These are phyloP conservation scores for Chlorops oryzae DNA, from an alignment of 1,140 invertebrate genomes.

Conservation along the genomic window DNA sequence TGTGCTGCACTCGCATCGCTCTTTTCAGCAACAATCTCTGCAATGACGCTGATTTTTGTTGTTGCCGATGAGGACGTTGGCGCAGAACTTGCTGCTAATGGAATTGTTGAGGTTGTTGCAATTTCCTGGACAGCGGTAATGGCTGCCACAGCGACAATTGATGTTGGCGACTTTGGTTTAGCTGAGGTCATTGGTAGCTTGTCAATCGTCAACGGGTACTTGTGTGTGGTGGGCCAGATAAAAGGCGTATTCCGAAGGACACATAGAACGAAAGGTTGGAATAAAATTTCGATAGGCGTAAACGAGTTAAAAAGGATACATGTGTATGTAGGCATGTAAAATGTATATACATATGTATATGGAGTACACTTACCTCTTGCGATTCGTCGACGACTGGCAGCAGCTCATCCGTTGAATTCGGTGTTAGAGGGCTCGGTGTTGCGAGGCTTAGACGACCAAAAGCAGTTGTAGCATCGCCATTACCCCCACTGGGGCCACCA, in stretches of 20 bases:
- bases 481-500: too few species aligned
- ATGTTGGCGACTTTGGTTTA: too few species aligned
- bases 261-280: background rate
- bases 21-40: too few species aligned
- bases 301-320: background rate
- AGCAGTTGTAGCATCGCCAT: conserved; percentile 15
- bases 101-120: too few species aligned
- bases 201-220: background rate
- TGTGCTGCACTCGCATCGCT: too few species aligned
- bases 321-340: background rate
- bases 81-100: too few species aligned
- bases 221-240: background rate
- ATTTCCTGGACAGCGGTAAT: too few species aligned
- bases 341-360: background rate
- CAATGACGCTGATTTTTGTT: too few species aligned
- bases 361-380: conserved; percentile 55
- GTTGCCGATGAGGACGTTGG: too few species aligned
- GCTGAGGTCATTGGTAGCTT: too few species aligned
- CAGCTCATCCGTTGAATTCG: conserved; percentile 71
- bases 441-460: conserved; percentile 48
- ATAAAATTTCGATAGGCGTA: background rate
- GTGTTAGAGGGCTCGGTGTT: conserved; percentile 66
- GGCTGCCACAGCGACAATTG: too few species aligned
- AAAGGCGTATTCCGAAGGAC: background rate
- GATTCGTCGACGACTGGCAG: conserved; percentile 67